These are phyloP conservation scores for Uromys caudimaculatus DNA, from an alignment of 2,797 vertebrate species.

Conservation along the genomic window DNA sequence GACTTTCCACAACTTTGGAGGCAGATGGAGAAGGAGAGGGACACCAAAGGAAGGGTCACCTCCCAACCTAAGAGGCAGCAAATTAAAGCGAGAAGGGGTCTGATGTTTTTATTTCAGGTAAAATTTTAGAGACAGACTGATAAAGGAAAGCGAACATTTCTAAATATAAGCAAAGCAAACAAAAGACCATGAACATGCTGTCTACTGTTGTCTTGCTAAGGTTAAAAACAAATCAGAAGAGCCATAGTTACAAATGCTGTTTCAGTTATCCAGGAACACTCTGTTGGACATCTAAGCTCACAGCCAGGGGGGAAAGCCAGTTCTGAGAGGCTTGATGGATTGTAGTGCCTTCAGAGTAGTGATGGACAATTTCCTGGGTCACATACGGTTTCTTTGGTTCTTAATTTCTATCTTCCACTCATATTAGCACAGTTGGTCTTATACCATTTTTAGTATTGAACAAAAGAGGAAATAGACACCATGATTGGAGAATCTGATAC, in stretches of 20 bases:
- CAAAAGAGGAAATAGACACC: neutral
- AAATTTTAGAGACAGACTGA: neutral
- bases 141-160: neutral
- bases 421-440: neutral
- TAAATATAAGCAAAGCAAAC: neutral
- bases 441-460: neutral
- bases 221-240: neutral
- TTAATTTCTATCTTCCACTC: neutral
- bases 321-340: neutral
- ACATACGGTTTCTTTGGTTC: neutral
- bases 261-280: neutral
- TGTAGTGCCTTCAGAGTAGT: neutral
- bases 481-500: neutral
- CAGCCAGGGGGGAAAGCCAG: neutral
- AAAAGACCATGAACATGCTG: neutral
- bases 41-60: neutral
- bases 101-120: neutral
- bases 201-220: neutral
- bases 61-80: neutral
- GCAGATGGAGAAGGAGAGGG: neutral
- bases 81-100: neutral
- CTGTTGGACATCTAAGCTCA: neutral
- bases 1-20: neutral
- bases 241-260: neutral
- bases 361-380: neutral